Evolutionary conservation across 2,797 vertebrate genomes (phyloP).

Genomic region (Sandelia bainsii): DNA sequence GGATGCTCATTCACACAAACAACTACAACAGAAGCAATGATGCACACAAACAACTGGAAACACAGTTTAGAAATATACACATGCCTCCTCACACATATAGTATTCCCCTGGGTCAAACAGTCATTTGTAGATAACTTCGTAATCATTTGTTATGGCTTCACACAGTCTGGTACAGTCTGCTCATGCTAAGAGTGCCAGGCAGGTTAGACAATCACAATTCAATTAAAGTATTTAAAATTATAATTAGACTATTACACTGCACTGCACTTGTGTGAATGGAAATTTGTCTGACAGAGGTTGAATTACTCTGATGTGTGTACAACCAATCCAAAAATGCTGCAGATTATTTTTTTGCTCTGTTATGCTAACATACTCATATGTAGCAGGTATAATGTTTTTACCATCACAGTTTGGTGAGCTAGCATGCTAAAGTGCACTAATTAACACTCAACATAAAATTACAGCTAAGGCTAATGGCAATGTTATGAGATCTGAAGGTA

Average conservation of each 20-base stretch:
- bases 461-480: too few relatives aligned
- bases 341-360: background rate
- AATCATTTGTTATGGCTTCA: constrained; percentile 54
- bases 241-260: constrained; percentile 55
- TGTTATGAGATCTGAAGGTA: background rate
- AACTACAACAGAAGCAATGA: constrained; percentile 32
- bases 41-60: constrained; percentile 15
- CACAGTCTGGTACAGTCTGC: constrained; percentile 19
- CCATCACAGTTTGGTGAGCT: too few relatives aligned
- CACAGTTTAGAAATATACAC: constrained; percentile 18
- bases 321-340: background rate
- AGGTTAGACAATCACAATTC: constrained; percentile 53
- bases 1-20: constrained; percentile 26
- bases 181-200: constrained; percentile 21
- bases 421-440: too few relatives aligned
- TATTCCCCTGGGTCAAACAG: constrained; percentile 27
- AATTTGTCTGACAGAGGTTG: constrained; percentile 19
- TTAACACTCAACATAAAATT: too few relatives aligned
- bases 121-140: constrained; percentile 40
- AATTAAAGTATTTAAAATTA: constrained; percentile 52
- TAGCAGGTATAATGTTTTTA: too few relatives aligned
- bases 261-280: constrained; percentile 42
- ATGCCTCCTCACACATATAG: background rate
- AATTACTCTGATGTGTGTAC: constrained; percentile 24
- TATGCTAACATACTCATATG: too few relatives aligned